Percentiles rank a stretch among this genome's conserved stretches.
These are phyloP conservation scores for Falco columbarius DNA, from an alignment of 2,797 vertebrate genomes.

Conservation along the genomic window DNA sequence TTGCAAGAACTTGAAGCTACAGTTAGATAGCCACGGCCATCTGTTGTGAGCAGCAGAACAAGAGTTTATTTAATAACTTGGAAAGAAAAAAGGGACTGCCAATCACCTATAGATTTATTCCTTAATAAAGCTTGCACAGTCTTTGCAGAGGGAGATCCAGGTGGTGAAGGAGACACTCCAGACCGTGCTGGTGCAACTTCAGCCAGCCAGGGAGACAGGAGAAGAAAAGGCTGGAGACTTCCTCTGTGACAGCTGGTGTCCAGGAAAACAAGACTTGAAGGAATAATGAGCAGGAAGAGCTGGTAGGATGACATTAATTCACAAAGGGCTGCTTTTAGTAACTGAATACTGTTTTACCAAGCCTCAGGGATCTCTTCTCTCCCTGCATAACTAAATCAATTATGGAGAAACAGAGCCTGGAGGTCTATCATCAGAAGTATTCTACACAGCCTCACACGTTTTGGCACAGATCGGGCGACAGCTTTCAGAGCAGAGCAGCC, in stretches of 20 bases:
- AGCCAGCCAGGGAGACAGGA: constrained; percentile 71
- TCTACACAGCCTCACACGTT: not conserved
- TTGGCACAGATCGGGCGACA: constrained; percentile 56
- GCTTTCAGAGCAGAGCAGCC: constrained; percentile 52
- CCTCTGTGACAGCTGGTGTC: constrained; percentile 86
- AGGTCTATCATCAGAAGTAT: constrained; percentile 13
- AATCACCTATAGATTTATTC: constrained; percentile 77
- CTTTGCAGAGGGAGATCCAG: constrained; percentile 87
- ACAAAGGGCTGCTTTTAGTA: constrained; percentile 47
- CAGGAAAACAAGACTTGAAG: constrained; percentile 62
- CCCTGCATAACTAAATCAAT: constrained; percentile 49
- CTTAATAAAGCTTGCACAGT: constrained; percentile 85
- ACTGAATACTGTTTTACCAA: constrained; percentile 55
- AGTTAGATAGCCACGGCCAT: constrained; percentile 80
- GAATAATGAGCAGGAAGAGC: constrained; percentile 26
- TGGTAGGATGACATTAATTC: constrained; percentile 43
- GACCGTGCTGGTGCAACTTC: constrained; percentile 84
- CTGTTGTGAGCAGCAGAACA: constrained; percentile 77
- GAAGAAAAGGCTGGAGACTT: constrained; percentile 81
- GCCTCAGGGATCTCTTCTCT: constrained; percentile 20
- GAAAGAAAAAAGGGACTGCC: constrained; percentile 71
- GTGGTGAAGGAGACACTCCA: constrained; percentile 89
- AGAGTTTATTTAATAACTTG: constrained; percentile 75
- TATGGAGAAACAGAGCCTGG: constrained; percentile 35
- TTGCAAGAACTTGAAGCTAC: constrained; percentile 82